Evolutionary conservation across 2,797 vertebrate species (phyloP).

Genomic region (Heliangelus exortis): DNA sequence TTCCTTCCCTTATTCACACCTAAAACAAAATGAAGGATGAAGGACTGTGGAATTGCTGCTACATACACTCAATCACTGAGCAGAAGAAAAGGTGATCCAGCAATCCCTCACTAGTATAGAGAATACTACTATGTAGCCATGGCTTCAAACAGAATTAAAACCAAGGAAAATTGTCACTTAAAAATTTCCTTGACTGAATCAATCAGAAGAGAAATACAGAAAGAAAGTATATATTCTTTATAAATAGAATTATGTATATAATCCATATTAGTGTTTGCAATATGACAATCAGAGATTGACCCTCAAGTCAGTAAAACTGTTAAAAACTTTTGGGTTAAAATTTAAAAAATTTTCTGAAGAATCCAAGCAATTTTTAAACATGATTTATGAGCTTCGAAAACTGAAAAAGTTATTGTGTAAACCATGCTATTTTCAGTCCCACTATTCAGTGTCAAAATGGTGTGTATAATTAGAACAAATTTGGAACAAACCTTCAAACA

Average conservation of each 20-base stretch:
- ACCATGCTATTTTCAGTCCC: not conserved
- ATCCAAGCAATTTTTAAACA: not conserved
- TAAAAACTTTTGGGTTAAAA: slow-evolving; percentile 2
- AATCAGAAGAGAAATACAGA: not conserved
- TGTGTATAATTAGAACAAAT: not conserved
- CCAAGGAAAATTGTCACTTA: rapidly evolving
- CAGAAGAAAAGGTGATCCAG: not conserved
- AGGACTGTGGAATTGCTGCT: not conserved
- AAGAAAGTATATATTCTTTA: not conserved
- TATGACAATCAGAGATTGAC: not conserved
- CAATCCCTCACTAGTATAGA: not conserved
- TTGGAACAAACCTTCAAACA: not conserved
- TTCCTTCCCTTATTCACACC: not conserved
- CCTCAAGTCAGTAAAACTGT: not conserved
- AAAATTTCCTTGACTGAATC: not conserved
- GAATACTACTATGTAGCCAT: not conserved
- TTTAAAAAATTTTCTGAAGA: not conserved
- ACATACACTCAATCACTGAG: not conserved
- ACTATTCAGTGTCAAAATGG: not conserved
- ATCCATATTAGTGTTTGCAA: not conserved
- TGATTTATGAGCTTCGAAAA: not conserved
- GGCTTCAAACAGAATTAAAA: not conserved
- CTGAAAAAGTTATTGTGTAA: not conserved
- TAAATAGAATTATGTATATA: not conserved
- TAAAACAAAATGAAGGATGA: not conserved